Evolutionary conservation across 2,113 vertebrate species (phyloP).

Genomic region (Dipodomys merriami): DNA sequence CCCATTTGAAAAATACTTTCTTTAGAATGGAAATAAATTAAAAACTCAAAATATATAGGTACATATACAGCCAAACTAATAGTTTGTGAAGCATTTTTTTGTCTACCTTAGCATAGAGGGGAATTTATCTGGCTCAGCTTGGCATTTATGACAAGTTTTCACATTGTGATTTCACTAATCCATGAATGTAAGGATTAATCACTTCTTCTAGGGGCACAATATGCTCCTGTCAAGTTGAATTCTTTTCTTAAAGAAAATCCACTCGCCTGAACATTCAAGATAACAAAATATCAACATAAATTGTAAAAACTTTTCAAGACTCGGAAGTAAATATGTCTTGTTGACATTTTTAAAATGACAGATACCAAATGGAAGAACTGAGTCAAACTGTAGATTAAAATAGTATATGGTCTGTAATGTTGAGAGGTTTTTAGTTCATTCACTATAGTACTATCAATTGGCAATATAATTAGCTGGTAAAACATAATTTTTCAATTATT

Average conservation of each 20-base stretch:
- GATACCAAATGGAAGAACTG: neutral
- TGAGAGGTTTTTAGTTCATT: conserved; percentile 64
- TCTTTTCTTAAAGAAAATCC: conserved; percentile 62
- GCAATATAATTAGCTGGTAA: neutral
- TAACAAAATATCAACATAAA: conserved; percentile 68
- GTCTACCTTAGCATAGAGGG: neutral
- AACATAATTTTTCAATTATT: neutral
- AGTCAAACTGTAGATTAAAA: conserved; percentile 51
- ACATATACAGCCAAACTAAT: neutral
- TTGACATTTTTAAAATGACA: conserved; percentile 34
- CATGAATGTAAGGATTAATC: conserved; percentile 67
- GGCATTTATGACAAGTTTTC: conserved; percentile 62
- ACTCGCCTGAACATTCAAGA: conserved; percentile 62
- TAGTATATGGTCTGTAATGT: conserved; percentile 32
- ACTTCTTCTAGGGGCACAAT: conserved; percentile 58
- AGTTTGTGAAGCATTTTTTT: neutral
- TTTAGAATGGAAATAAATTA: conserved; percentile 15
- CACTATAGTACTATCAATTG: conserved; percentile 59
- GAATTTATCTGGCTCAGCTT: conserved; percentile 48
- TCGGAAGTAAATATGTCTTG: conserved; percentile 39
- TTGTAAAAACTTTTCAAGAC: conserved; percentile 55
- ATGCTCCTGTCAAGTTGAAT: conserved; percentile 66
- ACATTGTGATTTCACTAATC: conserved; percentile 68
- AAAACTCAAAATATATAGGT: neutral
- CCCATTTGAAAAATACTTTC: neutral